Conservation (phyloP, 2,888 invertebrate genomes). For the Itoplectis maculator region DNA sequence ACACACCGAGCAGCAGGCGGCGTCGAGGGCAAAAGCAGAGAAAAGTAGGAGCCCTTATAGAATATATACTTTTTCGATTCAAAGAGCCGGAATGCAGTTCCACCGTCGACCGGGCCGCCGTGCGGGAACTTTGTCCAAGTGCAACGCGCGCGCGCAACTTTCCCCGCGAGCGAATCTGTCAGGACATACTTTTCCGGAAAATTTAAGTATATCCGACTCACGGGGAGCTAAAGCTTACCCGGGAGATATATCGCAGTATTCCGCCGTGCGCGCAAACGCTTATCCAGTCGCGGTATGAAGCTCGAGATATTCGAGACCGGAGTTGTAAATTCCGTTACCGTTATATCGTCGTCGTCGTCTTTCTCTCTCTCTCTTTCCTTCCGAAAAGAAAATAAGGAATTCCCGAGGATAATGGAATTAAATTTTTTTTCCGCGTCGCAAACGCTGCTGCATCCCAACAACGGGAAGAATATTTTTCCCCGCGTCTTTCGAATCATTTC, state of each 20-base stretch:
- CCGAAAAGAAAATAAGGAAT: conserved; percentile 28
- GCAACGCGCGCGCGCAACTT: conserved; percentile 53
- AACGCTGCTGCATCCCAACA: neutral
- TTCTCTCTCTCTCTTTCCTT: no score
- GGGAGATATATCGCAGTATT: conserved; percentile 45
- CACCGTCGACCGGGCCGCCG: conserved; percentile 42
- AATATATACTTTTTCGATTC: conserved; percentile 61
- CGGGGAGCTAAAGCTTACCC: conserved; percentile 31
- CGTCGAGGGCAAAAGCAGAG: conserved; percentile 35
- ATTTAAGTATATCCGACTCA: conserved; percentile 59
- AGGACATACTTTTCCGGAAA: conserved; percentile 61
- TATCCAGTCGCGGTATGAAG: conserved; percentile 47
- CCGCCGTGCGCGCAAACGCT: conserved; percentile 48
- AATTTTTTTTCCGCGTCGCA: conserved; percentile 18
- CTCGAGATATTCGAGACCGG: conserved; percentile 44
- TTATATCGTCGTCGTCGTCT: no score
- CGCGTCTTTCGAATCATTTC: neutral
- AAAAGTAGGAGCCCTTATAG: conserved; percentile 13
- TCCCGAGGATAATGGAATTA: conserved; percentile 16
- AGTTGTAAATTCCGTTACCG: conserved; percentile 27
- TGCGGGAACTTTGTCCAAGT: conserved; percentile 60
- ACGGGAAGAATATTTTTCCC: neutral
- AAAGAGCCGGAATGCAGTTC: conserved; percentile 56
- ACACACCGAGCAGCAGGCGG: conserved; percentile 51
- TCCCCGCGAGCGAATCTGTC: conserved; percentile 53